Conservation (phyloP, 2,888 invertebrate genomes). For the Sinhomidia bicolor region DNA sequence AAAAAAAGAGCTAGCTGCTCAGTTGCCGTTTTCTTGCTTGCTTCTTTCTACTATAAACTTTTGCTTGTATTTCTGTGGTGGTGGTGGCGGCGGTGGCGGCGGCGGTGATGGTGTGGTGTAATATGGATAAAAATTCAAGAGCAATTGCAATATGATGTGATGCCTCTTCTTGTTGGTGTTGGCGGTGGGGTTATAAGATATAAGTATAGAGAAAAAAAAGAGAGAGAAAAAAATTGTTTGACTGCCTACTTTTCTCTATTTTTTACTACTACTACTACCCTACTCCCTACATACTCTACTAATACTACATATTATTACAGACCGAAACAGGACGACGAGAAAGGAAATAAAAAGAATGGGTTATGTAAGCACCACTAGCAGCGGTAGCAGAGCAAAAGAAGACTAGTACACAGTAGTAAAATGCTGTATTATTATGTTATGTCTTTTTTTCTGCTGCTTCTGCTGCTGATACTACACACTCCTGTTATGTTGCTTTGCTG, state of each 20-base stretch:
- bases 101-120: slow-evolving; percentile 28
- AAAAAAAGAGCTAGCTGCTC: neutral
- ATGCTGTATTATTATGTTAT: slow-evolving; percentile 12
- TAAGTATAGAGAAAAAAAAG: neutral
- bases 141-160: slow-evolving; percentile 67
- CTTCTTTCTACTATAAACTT: neutral
- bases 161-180: slow-evolving; percentile 2
- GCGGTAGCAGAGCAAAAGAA: neutral
- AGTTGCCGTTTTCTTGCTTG: slow-evolving; percentile 15
- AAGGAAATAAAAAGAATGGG: slow-evolving; percentile 53
- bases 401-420: neutral
- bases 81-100: neutral
- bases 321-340: slow-evolving; percentile 53
- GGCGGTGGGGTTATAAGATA: neutral
- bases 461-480: neutral
- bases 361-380: slow-evolving; percentile 35
- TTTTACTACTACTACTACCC: slow-evolving; percentile 56
- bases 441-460: slow-evolving; percentile 24
- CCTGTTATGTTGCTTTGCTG: too few relatives aligned
- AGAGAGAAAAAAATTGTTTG: neutral
- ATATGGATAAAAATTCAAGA: slow-evolving; percentile 70
- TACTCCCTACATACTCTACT: slow-evolving; percentile 27
- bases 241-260: slow-evolving; percentile 33
- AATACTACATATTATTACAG: neutral
- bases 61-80: slow-evolving; percentile 47